phyloP scores from a whole-genome alignment of 64 coral and sea anemone genomes.

The Montipora cactus region DNA sequence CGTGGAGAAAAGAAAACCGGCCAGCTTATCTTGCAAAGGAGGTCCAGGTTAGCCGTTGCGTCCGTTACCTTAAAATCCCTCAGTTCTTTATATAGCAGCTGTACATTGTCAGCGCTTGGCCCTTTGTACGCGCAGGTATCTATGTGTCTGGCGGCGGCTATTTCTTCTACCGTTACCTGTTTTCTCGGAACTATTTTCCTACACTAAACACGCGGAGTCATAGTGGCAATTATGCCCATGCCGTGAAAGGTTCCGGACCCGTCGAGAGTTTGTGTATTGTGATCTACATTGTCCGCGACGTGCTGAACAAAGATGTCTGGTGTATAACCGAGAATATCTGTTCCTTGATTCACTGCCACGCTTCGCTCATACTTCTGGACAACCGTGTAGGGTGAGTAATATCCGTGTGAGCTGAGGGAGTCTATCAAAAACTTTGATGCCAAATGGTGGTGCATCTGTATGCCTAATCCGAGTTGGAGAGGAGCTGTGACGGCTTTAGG shows the following conservation, averaged over 20 bases:
- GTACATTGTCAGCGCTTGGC: background rate
- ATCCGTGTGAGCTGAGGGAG: conserved; percentile 35
- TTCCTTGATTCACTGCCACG: background rate
- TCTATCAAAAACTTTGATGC: conserved; percentile 33
- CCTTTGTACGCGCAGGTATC: background rate
- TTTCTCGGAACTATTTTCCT: conserved; percentile 4
- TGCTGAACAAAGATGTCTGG: background rate
- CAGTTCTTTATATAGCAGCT: conserved; percentile 33
- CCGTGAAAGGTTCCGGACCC: background rate
- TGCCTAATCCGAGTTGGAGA: conserved; percentile 3
- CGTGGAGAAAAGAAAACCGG: conserved; percentile 18
- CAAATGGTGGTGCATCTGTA: conserved; percentile 45
- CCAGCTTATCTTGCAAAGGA: conserved; percentile 18
- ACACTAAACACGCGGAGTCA: background rate
- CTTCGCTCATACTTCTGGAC: conserved; percentile 6
- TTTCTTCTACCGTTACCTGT: conserved; percentile 1
- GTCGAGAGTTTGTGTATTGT: conserved; percentile 15
- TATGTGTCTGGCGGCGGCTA: background rate
- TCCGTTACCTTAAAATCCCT: conserved; percentile 27
- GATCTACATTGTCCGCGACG: conserved; percentile 11
- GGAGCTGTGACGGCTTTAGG: conserved; percentile 13
- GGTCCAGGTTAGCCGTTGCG: conserved; percentile 5
- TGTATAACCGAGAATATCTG: background rate
- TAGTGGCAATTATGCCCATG: conserved; percentile 21
- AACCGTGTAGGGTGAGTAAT: background rate